These are phyloP conservation scores for Drosophila anomelani DNA, from an alignment of 2,888 invertebrate genomes.

Conservation along the genomic window DNA sequence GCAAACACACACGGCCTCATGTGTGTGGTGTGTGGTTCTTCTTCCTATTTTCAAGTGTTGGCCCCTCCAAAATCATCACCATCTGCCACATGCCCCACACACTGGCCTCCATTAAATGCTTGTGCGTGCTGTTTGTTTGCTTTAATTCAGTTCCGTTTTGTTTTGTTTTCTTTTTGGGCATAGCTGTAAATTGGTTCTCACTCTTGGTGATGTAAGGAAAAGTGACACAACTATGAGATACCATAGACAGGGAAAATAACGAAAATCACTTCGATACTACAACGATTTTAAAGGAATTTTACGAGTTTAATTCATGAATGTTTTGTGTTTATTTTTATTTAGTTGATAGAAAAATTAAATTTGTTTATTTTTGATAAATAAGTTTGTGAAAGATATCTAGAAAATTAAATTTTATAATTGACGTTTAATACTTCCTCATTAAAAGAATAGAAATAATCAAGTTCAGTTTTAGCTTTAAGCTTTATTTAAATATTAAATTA, in stretches of 20 bases:
- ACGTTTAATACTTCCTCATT: neutral
- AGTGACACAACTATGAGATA: neutral
- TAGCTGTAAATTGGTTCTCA: slow-evolving; percentile 53
- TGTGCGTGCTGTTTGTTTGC: slow-evolving; percentile 64
- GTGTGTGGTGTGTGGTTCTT: slow-evolving; percentile 16
- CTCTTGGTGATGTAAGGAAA: slow-evolving; percentile 17
- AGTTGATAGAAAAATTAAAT: no score
- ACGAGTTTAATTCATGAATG: no score
- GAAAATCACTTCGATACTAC: neutral
- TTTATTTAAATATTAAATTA: neutral
- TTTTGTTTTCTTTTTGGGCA: slow-evolving; percentile 41
- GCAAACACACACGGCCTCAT: slow-evolving; percentile 5
- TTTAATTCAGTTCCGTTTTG: slow-evolving; percentile 48
- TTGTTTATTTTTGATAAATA: neutral
- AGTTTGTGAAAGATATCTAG: neutral
- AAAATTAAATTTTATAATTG: neutral
- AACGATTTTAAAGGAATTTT: neutral
- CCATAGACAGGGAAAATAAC: neutral
- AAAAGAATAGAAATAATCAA: neutral
- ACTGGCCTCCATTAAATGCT: slow-evolving; percentile 56
- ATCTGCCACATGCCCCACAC: slow-evolving; percentile 19
- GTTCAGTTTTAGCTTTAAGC: neutral
- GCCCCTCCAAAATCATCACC: slow-evolving; percentile 12
- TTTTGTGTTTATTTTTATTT: fast-evolving
- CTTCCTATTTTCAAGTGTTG: slow-evolving; percentile 17